Percentiles rank a stretch among this genome's conserved stretches.
phyloP scores from a whole-genome alignment of 2,113 vertebrate genomes.

The Pluvialis apricaria region DNA sequence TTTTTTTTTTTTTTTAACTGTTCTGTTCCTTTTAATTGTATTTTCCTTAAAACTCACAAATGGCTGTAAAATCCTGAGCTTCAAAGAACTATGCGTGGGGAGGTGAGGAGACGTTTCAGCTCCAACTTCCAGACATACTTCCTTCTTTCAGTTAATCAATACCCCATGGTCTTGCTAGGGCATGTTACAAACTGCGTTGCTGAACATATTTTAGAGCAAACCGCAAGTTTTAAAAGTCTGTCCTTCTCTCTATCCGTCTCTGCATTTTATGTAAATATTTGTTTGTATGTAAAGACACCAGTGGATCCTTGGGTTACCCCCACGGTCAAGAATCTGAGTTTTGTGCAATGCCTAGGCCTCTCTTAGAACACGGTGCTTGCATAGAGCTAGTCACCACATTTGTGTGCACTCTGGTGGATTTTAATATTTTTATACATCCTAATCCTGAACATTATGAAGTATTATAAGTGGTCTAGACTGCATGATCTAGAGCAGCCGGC shows the following conservation, averaged over 20 bases:
- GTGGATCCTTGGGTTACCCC: slow-evolving; percentile 28
- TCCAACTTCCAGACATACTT: neutral
- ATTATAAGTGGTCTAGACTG: slow-evolving; percentile 49
- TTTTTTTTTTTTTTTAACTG: neutral
- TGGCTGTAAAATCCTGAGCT: slow-evolving; percentile 29
- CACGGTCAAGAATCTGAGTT: slow-evolving; percentile 7
- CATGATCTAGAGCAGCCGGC: slow-evolving; percentile 45
- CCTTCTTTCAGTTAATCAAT: slow-evolving; percentile 18
- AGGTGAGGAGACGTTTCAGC: neutral
- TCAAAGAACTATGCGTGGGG: neutral
- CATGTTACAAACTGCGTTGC: slow-evolving; percentile 5
- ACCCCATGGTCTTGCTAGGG: neutral
- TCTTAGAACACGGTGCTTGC: slow-evolving; percentile 61
- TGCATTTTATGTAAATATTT: slow-evolving; percentile 59
- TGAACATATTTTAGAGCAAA: slow-evolving; percentile 32
- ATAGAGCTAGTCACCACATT: slow-evolving; percentile 49
- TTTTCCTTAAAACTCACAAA: neutral
- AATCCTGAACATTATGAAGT: slow-evolving; percentile 41
- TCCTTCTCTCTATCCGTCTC: slow-evolving; percentile 3
- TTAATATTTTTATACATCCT: slow-evolving; percentile 63
- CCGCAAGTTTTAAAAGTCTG: neutral
- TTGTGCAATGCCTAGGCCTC: slow-evolving; percentile 49
- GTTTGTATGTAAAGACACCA: slow-evolving; percentile 55
- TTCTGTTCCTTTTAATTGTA: neutral
- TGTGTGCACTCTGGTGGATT: slow-evolving; percentile 59